Base-by-base conservation (phyloP, 2,113 vertebrate genomes). In the Melanostigma gelatinosum region DNA sequence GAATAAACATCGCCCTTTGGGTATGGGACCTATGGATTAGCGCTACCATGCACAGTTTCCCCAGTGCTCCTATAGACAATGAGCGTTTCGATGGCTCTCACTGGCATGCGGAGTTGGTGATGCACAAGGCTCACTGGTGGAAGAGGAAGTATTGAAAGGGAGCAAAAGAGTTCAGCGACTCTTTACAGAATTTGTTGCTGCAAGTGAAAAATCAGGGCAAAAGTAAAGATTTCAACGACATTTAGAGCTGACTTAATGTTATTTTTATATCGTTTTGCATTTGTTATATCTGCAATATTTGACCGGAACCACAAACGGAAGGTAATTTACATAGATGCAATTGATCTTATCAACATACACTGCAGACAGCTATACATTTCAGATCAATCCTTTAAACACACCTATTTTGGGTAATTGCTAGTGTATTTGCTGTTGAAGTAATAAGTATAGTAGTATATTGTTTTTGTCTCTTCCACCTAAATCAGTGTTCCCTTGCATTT, bases 1-100 rank as follows among this genome's bases (percentile, higher is more conserved):
- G 85, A 86, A 88, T 7, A 89, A 93, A 93, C 93, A 87, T 91
- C 87, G 91, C 52, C 77, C 75, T 81, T 46, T 61, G 77, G 77
- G 88, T 87, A 89, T 79, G 82, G 63, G 84, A 79, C 83, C 76
- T 62, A 77, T 70, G 85, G 86, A 87, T 88, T 92, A 89, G 73
- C 3, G 40, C 40, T 65, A 27, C 40, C 72, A 75, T 64, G 48
- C 66, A 38, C 62, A 36, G 70, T 79, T 87, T 88, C 86, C 32
- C 85, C 88, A 77, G 85, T 32, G 4, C 70, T 75, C 58, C 46
- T 73, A 78, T 68, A 61, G 78, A 67, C 61, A 16, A 18, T 9
- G 15, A 36, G 54, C 16, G 12, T 74, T 60, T 24, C 12, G 72
- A 67, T 29, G 55, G 18, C 54, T 84, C 68, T 63, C 20, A 24